phyloP scores from a whole-genome alignment of 2,113 vertebrate species.

The Paramormyrops kingsleyae region DNA sequence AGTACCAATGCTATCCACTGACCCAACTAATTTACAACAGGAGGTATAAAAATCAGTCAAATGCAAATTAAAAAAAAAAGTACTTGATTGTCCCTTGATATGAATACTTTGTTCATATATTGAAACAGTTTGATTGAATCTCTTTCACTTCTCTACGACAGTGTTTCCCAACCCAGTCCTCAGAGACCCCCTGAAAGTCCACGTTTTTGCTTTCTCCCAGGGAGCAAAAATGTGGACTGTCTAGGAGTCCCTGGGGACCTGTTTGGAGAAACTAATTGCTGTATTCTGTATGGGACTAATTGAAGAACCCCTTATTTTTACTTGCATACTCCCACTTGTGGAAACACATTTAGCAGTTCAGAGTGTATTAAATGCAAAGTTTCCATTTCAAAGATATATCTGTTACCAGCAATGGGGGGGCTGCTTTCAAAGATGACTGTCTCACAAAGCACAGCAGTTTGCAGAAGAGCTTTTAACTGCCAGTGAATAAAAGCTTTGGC shows the following conservation, averaged over 20 bases:
- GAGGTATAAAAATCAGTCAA: not conserved
- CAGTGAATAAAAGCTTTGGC: slow-evolving; percentile 62
- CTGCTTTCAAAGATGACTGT: not conserved
- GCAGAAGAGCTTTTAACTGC: slow-evolving; percentile 55
- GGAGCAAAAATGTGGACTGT: too few species aligned
- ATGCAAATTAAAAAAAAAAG: not conserved
- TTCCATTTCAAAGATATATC: slow-evolving; percentile 5
- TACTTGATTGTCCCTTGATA: not conserved
- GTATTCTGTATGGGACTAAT: not conserved
- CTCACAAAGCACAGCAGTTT: slow-evolving; percentile 27
- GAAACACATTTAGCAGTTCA: not conserved
- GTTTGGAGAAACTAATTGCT: too few species aligned
- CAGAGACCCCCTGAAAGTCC: not conserved
- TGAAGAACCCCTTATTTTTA: not conserved
- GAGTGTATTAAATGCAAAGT: slow-evolving; percentile 6
- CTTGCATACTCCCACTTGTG: not conserved
- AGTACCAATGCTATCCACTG: not conserved
- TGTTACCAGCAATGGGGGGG: not conserved
- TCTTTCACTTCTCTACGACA: not conserved
- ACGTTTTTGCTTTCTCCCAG: too few species aligned
- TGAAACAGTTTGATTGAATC: not conserved
- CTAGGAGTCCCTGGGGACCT: not conserved
- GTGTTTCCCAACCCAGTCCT: not conserved
- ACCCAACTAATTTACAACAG: not conserved
- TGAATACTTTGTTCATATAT: not conserved